phyloP scores from a whole-genome alignment of 2,888 invertebrate species.

The Pelosia muscerda region DNA sequence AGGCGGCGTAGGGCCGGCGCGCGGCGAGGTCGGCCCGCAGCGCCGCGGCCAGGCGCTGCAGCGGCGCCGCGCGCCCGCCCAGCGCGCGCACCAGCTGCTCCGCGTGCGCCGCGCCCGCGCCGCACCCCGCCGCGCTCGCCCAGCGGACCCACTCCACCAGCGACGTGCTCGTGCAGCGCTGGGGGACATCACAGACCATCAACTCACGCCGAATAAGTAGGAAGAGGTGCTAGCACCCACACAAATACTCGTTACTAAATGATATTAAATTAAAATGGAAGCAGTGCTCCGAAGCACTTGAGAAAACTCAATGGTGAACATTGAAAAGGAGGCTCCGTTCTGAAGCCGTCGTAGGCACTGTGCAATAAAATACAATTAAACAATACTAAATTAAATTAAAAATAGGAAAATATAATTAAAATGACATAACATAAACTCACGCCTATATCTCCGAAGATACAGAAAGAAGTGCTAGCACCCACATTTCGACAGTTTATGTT shows the following conservation, averaged over 20 bases:
- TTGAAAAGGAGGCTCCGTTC: neutral
- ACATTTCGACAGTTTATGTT: too few species aligned
- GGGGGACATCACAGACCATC: too few species aligned
- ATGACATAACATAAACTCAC: too few species aligned
- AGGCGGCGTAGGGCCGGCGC: slow-evolving; percentile 76
- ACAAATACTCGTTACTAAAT: slow-evolving; percentile 33
- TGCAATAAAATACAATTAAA: too few species aligned
- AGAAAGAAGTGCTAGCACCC: too few species aligned
- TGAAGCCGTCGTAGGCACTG: too few species aligned
- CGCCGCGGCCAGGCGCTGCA: slow-evolving; percentile 71
- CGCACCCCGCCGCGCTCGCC: slow-evolving; percentile 60
- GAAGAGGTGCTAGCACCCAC: too few species aligned
- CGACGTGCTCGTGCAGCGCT: slow-evolving; percentile 75
- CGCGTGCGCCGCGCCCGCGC: slow-evolving; percentile 61
- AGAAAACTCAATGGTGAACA: slow-evolving; percentile 16
- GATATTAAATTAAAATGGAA: slow-evolving; percentile 22
- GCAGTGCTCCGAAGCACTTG: slow-evolving; percentile 16
- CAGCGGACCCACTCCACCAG: slow-evolving; percentile 76
- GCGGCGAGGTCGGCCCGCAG: slow-evolving; percentile 79
- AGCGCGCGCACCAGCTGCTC: slow-evolving; percentile 55
- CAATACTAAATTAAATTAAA: too few species aligned
- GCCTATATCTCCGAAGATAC: too few species aligned
- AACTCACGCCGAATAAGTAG: too few species aligned
- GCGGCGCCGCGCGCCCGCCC: slow-evolving; percentile 50
- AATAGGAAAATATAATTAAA: too few species aligned